These are phyloP conservation scores for Phylloscopus collybita DNA, from an alignment of 2,797 vertebrate species.

Conservation along the genomic window DNA sequence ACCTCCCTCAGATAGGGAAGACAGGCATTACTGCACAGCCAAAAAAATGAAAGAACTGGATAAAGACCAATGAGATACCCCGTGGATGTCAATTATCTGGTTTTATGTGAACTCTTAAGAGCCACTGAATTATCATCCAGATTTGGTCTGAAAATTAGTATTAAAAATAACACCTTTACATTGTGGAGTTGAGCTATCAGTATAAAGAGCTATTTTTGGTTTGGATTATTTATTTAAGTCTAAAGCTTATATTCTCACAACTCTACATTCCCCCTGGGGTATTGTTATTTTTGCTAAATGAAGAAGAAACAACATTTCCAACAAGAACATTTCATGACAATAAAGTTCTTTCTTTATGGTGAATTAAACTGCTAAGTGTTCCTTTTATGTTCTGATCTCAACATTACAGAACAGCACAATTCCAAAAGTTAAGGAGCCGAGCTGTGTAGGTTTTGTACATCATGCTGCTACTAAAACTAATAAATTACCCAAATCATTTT, in stretches of 20 bases:
- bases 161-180: not conserved
- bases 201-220: constrained; percentile 9
- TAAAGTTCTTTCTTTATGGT: constrained; percentile 66
- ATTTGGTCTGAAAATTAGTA: not conserved
- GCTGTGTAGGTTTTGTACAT: not conserved
- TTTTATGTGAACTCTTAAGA: not conserved
- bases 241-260: constrained; percentile 23
- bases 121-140: not conserved
- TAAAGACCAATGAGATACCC: not conserved
- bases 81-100: not conserved
- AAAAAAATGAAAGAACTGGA: not conserved
- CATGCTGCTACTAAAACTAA: not conserved
- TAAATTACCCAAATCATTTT: not conserved
- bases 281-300: constrained; percentile 70
- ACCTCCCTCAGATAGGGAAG: not conserved
- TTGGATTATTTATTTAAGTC: constrained; percentile 55
- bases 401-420: constrained; percentile 20
- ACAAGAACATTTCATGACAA: constrained; percentile 57
- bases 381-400: constrained; percentile 52
- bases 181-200: not conserved
- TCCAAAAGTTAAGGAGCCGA: constrained; percentile 35
- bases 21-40: not conserved
- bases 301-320: constrained; percentile 66
- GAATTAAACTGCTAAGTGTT: constrained; percentile 68
- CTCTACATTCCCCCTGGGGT: constrained; percentile 34